Percentiles rank a stretch among this genome's conserved stretches.
These are phyloP conservation scores for Reticulitermes lucifugus DNA, from an alignment of 2,888 invertebrate species.

Conservation along the genomic window DNA sequence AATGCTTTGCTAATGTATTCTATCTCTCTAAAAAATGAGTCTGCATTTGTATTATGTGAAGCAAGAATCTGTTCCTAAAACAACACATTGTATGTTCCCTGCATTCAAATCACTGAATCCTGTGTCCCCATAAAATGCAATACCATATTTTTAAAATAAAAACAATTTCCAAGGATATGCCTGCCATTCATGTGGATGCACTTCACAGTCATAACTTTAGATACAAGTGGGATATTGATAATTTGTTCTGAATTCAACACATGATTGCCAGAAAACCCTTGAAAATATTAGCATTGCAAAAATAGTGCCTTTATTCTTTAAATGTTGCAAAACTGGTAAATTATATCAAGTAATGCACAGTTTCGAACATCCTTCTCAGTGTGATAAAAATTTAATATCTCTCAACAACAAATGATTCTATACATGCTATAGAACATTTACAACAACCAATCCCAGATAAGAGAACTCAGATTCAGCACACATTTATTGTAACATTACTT, in stretches of 20 bases:
- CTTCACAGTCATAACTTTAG: neutral
- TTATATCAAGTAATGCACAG: conserved; percentile 9
- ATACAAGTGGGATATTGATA: too few species aligned
- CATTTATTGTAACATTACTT: neutral
- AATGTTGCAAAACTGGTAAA: conserved; percentile 39
- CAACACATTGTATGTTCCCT: neutral
- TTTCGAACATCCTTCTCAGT: conserved; percentile 18
- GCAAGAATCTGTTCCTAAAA: neutral
- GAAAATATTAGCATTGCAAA: conserved; percentile 56
- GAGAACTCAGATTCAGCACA: neutral
- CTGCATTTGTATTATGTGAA: neutral
- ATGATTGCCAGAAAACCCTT: conserved; percentile 48
- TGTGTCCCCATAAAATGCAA: conserved; percentile 1
- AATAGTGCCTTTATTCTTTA: conserved; percentile 60
- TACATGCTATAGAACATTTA: neutral
- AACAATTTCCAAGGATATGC: conserved; percentile 49
- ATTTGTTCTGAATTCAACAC: conserved; percentile 7
- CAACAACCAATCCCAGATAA: neutral
- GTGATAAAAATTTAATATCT: neutral
- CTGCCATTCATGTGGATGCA: conserved; percentile 45
- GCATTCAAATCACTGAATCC: neutral
- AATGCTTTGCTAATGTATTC: neutral
- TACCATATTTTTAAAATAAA: conserved; percentile 42
- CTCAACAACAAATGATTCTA: neutral
- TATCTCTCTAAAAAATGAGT: too few species aligned